Conservation (phyloP, 2,797 vertebrate genomes). For the Antennarius maculatus region DNA sequence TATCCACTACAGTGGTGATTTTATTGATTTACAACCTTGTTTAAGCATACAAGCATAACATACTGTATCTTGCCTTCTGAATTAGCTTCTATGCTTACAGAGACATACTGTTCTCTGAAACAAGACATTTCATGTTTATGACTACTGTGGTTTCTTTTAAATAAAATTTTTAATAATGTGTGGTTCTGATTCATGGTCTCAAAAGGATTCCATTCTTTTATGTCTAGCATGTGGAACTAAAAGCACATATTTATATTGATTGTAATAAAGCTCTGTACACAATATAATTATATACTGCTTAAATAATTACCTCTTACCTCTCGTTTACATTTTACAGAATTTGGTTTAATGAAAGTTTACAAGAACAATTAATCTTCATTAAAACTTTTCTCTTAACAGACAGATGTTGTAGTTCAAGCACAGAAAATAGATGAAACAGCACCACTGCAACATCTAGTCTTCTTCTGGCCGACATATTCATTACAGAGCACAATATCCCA, state of each 20-base stretch:
- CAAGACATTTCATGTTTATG: not conserved
- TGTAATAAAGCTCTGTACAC: constrained; percentile 52
- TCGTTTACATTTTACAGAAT: constrained; percentile 58
- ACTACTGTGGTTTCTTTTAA: not conserved
- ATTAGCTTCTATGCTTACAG: not conserved
- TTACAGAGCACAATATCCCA: constrained; percentile 15
- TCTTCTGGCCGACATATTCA: constrained; percentile 43
- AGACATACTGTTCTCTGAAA: not conserved
- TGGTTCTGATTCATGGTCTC: constrained; percentile 8
- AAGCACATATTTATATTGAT: not conserved
- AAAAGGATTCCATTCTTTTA: constrained; percentile 19
- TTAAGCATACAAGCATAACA: too few species aligned
- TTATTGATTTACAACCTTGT: too few species aligned
- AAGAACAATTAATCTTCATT: constrained; percentile 80
- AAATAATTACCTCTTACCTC: constrained; percentile 77
- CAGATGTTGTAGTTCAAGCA: constrained; percentile 13
- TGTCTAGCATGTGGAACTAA: constrained; percentile 26
- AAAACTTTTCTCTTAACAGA: constrained; percentile 54
- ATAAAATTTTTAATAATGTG: constrained; percentile 26
- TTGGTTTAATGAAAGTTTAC: constrained; percentile 69
- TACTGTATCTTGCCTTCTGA: constrained; percentile 8
- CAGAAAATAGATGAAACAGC: constrained; percentile 8
- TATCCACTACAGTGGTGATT: too few species aligned
- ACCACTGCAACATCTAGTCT: constrained; percentile 12
- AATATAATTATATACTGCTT: constrained; percentile 74